Conservation (phyloP, 2,113 vertebrate species). For the Megalops atlanticus region DNA sequence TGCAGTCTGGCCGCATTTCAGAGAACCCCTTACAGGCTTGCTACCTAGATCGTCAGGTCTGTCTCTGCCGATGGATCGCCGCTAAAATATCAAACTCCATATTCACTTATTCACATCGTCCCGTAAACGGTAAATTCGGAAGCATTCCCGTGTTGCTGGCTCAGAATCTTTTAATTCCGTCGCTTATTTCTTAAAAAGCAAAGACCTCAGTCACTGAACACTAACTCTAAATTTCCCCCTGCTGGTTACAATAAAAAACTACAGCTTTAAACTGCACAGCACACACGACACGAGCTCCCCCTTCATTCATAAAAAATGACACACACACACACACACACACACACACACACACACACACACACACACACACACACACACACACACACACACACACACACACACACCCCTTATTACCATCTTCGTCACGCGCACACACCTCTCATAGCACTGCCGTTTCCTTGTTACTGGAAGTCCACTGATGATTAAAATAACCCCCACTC, state of each 20-base stretch:
- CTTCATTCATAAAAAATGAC: conserved; percentile 72
- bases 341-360: not conserved
- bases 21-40: not conserved
- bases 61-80: not conserved
- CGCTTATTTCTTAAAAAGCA: conserved; percentile 7
- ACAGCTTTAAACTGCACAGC: conserved; percentile 22
- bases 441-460: not conserved
- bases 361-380: not conserved
- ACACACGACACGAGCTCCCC: conserved; percentile 41
- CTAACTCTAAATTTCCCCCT: conserved; percentile 45
- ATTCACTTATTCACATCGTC: not conserved
- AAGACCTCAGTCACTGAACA: conserved; percentile 26
- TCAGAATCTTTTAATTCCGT: conserved; percentile 8
- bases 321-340: not conserved
- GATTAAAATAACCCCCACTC: not conserved
- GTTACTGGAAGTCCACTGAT: not conserved
- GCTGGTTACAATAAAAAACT: conserved; percentile 37
- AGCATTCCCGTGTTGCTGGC: not conserved
- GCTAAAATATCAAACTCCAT: not conserved
- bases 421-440: not conserved
- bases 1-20: not conserved
- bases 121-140: not conserved
- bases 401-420: not conserved
- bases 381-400: not conserved
- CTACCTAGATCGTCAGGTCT: not conserved